Evolutionary conservation across 2,113 vertebrate species (phyloP).

Genomic region (Ctenomys sociabilis): DNA sequence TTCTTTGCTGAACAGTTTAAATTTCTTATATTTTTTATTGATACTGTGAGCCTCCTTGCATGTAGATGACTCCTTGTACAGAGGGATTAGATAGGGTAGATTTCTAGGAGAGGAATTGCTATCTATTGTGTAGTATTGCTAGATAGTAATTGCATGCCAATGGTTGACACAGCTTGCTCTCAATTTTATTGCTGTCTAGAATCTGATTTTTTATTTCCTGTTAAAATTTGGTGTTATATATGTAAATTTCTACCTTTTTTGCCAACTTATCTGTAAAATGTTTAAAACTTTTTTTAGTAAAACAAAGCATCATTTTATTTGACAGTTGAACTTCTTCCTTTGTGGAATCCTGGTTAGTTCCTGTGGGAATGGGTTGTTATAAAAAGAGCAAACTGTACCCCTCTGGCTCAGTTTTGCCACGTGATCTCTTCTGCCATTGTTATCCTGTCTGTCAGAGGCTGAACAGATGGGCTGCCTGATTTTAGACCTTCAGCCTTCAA

Average conservation of each 20-base stretch:
- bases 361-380: not conserved
- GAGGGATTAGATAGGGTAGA: not conserved
- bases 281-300: not conserved
- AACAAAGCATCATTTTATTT: not conserved
- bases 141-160: not conserved
- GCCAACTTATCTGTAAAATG: not conserved
- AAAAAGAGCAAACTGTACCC: not conserved
- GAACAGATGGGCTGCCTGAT: not conserved
- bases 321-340: slow-evolving; percentile 3
- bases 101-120: not conserved
- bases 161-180: not conserved
- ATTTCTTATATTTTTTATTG: not conserved
- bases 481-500: not conserved
- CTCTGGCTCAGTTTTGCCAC: not conserved
- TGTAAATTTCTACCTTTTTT: not conserved
- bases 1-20: slow-evolving; percentile 19
- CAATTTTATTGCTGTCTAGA: not conserved
- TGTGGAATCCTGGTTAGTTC: slow-evolving; percentile 23
- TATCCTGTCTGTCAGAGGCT: not conserved
- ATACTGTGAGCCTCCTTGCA: not conserved
- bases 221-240: not conserved
- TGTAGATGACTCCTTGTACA: not conserved
- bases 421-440: not conserved
- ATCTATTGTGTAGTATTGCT: not conserved
- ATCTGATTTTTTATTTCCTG: slow-evolving; percentile 12